A percentile compares a stretch with the other conserved stretches of the same genome.
Evolutionary conservation across 2,888 invertebrate genomes (phyloP).

Genomic region (Marasmarcha lunaedactyla): DNA sequence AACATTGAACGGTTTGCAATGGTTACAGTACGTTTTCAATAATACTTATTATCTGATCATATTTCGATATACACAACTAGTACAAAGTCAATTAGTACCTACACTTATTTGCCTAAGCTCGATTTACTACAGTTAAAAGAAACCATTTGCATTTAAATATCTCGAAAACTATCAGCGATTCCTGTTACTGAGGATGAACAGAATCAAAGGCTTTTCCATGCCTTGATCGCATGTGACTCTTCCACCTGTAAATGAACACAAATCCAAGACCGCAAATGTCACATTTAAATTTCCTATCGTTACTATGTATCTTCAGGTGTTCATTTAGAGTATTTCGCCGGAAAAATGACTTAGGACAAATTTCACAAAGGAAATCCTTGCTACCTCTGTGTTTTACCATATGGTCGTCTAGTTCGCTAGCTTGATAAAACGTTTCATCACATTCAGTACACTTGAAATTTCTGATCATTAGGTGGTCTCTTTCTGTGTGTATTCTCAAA

Average conservation of each 20-base stretch:
- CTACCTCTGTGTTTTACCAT: conserved; percentile 36
- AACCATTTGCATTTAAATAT: too few species aligned
- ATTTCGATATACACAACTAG: too few species aligned
- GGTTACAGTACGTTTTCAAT: too few species aligned
- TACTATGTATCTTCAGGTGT: conserved; percentile 26
- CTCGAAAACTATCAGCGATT: too few species aligned
- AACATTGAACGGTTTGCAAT: too few species aligned
- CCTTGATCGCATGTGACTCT: conserved; percentile 16
- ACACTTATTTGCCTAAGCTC: too few species aligned
- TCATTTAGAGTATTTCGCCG: conserved; percentile 20
- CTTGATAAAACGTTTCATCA: conserved; percentile 32
- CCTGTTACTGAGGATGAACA: too few species aligned
- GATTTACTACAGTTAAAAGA: too few species aligned
- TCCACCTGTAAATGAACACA: conserved; percentile 20
- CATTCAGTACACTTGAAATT: conserved; percentile 43
- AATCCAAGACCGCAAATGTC: conserved; percentile 17
- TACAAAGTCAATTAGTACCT: too few species aligned
- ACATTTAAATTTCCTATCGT: conserved; percentile 21
- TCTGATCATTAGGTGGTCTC: conserved; percentile 38
- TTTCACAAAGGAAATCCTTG: conserved; percentile 33
- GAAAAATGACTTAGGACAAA: conserved; percentile 30
- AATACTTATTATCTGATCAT: too few species aligned
- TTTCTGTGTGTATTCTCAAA: conserved; percentile 26
- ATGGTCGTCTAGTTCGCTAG: conserved; percentile 23
- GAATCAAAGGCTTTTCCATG: conserved; percentile 15